Conservation (phyloP, 2,888 invertebrate genomes). For the Oasisia sp. region DNA sequence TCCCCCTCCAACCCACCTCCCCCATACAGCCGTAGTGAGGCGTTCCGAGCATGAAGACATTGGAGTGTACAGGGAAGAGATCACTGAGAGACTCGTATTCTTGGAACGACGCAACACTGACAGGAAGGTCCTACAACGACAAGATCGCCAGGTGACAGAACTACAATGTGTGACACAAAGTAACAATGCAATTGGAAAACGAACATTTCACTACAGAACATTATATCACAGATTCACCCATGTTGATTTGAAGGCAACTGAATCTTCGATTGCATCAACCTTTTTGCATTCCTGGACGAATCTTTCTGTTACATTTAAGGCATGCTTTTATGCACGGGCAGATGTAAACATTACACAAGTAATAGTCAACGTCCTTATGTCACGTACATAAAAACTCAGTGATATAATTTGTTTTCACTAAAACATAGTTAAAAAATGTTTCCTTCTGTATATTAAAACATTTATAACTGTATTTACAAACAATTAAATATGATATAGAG, state of each 20-base stretch:
- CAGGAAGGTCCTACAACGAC: conserved; percentile 55
- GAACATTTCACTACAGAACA: background rate
- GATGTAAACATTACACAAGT: background rate
- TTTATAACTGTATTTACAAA: background rate
- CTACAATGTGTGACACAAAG: background rate
- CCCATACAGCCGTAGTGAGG: conserved; percentile 86
- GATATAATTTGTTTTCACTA: background rate
- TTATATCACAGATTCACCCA: background rate
- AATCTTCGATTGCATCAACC: background rate
- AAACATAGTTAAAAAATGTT: background rate
- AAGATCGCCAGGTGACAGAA: background rate
- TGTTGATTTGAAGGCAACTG: background rate
- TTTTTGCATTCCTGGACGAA: background rate
- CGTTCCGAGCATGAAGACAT: conserved; percentile 81
- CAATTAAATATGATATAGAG: background rate
- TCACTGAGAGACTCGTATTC: conserved; percentile 70
- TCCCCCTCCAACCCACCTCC: conserved; percentile 58
- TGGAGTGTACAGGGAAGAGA: conserved; percentile 76
- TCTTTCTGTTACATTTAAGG: background rate
- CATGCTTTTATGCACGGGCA: background rate
- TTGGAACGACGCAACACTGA: conserved; percentile 64
- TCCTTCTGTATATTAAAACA: background rate
- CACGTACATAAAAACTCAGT: background rate
- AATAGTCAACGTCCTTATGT: background rate
- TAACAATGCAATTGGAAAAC: background rate